Evolutionary conservation across 2,113 vertebrate genomes (phyloP), one percentile per base, ranked within the genome.

Genomic region (Plectropomus leopardus): DNA sequence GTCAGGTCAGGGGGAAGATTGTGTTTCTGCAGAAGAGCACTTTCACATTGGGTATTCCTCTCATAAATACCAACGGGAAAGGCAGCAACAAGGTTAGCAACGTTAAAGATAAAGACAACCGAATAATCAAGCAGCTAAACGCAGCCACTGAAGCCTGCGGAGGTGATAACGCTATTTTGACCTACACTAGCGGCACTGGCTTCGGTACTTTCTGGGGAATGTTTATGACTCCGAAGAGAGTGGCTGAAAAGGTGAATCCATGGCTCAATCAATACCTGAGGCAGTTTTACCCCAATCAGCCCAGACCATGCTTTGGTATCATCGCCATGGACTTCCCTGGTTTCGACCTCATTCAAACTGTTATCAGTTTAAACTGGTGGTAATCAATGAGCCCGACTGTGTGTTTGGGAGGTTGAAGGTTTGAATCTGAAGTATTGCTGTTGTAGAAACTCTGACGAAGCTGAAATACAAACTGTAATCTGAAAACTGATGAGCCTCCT

Each of bases 291-390:
- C 57, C 76, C 1, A 24, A 75, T 0, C 72, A 82, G 0, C 86
- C 81, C 78, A 78, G 72, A 0, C n/a, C 88, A 36, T 90, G 94
- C 86, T 94, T 94, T 83, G 95, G 94, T 0, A 82, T 96, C 53
- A 82, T 96, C 59, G 94, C 95, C 61, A 92, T 94, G 94, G 94
- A 96, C 80, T 96, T 94, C 82, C 95, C 95, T 0, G 92, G 94
- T 1, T 0, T 92, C 5, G 93, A 92, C 48, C 93, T 96, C n/a
- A 87, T 96, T 59, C 89, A 16, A 66, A 89, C 92, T 16, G 78
- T 96, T 3, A 79, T 91, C 55, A 84, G 88, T 0, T 89, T 95
- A 66, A 96, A 95, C 83, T 32, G 17, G 66, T 91, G 59, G 71
- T 91, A 67, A n/a, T 48, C 7, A 34, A 4, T 21, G 7, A 30